Evolutionary conservation across 2,113 vertebrate genomes (phyloP), one percentile per base, ranked within the genome.

Genomic region (Gambusia holbrooki): DNA sequence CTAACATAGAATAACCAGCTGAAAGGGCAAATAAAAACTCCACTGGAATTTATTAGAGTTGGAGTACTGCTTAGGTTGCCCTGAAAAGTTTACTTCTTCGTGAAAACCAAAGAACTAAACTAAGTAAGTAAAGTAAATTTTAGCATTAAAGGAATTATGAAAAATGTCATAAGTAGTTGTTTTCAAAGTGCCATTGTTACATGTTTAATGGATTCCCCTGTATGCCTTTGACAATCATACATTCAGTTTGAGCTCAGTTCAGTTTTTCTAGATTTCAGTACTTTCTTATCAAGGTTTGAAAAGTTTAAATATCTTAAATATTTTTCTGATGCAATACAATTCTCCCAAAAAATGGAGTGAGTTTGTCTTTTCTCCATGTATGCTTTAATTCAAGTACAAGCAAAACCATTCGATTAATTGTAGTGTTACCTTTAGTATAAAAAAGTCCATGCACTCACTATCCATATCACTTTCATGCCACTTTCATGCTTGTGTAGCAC

Each of bases 1-100:
- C 17, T 54, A 54, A 58, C 22, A 22, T 22, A 58, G 51, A 87
- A 81, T 58, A 82, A 84, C 70, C 35, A 61, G 68, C 66, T 73
- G 60, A 79, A 76, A 79, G 33, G 66, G 29, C 45, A 5, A 61
- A 78, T 74, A 62, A 54, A 13, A 63, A 51, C 66, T 65, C 62
- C 51, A 54, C 65, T n/a, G 19, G 76, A 77, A 64, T 51, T 74
- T 22, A 73, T 83, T 71, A 62, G 54, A 67, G 22, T 6, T 14
- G 35, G 35, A 11, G 35, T 37, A 63, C 6, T 13, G 62, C 15
- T 32, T 22, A 63, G 29, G 15, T 62, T 62, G 27, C 12, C 29
- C 15, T 27, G 61, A 62, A 13, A 32, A 17, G 28, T 32, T 19
- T 3, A 63, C 8, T 42, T 42, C 6, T 66, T 27, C 13, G n/a